Evolutionary conservation across 2,797 vertebrate species (phyloP), one percentile per base, ranked within the genome.

Genomic region (Leucoraja ocellata): DNA sequence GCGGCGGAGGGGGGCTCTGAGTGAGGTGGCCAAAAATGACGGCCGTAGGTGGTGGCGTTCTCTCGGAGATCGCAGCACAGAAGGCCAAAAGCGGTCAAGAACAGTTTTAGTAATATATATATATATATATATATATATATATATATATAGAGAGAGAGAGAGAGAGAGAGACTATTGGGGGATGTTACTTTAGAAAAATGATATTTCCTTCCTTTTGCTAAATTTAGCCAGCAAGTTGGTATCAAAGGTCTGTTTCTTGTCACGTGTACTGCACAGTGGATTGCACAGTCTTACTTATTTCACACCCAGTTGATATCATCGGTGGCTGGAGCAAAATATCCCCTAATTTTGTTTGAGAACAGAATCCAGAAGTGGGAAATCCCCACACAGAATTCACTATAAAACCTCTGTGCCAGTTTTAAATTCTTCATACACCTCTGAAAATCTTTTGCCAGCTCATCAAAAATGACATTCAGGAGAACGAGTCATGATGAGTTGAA

Each of bases 381-480:
- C 39, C 23, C 71, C 71, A 74, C 71, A 71, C 68, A 76, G 23
- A 92, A 74, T 58, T 13, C n/a, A 71, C 10, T 54, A 36, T 2
- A 91, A 58, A 74, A 76, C 39, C 13, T 25, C 68, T 46, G 13
- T 54, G 39, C 71, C 90, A 74, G 36, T 91, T n/a, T 23, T 68
- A 68, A 61, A 65, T 32, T 16, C 61, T 18, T 88, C n/a, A 68
- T 68, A n/a, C 4, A n/a, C 23, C 23, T 92, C 73, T 76, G 25
- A 28, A 91, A 76, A 23, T 76, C 10, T n/a, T 71, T 71, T 76
- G 71, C 13, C 36, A 54, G 39, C 23, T 92, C 71, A 76, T 92
- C 90, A 92, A 54, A 76, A 46, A 76, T 73, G 71, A 54, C 90
- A 54, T 16, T 92, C 46, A 76, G 71, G 36, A 68, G 61, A 92